A percentile compares a stretch with the other conserved stretches of the same genome.
Conservation (phyloP, 1,140 invertebrate species). For the Apis florea region DNA sequence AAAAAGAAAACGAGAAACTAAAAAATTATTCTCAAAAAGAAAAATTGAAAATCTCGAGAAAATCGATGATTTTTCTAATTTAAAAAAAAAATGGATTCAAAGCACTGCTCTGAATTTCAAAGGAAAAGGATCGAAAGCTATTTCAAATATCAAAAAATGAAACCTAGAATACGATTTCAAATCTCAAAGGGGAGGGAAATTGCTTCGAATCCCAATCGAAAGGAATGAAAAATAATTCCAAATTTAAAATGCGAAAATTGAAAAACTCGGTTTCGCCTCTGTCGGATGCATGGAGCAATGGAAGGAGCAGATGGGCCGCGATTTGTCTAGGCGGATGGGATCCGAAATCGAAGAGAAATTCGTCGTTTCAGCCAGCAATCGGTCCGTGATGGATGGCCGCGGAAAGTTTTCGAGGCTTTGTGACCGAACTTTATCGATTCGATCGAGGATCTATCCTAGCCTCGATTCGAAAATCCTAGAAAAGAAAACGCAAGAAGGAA, state of each 20-base stretch:
- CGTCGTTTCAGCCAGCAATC: not conserved
- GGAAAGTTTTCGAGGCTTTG: not conserved
- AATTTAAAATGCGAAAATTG: not conserved
- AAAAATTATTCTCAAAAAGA: no score
- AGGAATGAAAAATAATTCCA: no score
- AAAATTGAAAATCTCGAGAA: no score
- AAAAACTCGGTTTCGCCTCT: not conserved
- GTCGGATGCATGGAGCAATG: not conserved
- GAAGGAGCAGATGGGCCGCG: not conserved
- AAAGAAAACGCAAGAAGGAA: slow-evolving; percentile 21
- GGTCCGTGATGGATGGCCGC: not conserved
- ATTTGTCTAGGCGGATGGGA: slow-evolving; percentile 1
- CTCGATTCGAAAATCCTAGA: not conserved
- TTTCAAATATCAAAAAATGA: no score
- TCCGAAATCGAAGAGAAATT: not conserved
- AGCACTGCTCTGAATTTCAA: no score
- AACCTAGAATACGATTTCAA: no score
- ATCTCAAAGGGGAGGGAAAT: no score
- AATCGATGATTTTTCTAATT: no score
- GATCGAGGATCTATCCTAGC: slow-evolving; percentile 46
- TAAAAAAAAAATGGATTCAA: no score
- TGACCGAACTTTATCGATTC: slow-evolving; percentile 37
- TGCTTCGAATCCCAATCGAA: no score
- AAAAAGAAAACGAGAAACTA: no score
- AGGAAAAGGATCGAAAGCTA: no score